These are phyloP conservation scores for Chloroclystis v-ata DNA, from an alignment of 2,888 invertebrate species.

Conservation along the genomic window DNA sequence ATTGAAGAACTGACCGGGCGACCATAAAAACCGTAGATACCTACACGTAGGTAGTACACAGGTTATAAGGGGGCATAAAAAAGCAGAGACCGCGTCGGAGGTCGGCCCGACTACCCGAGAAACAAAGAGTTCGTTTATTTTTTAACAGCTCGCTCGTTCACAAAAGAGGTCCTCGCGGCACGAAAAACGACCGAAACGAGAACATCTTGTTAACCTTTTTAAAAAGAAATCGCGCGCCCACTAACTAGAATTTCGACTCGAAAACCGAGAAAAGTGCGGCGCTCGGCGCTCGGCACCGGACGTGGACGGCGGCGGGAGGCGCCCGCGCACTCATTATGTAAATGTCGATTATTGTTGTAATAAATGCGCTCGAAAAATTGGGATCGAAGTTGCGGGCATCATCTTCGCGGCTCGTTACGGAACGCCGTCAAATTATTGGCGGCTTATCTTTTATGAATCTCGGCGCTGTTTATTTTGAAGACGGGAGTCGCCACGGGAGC, in stretches of 20 bases:
- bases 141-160: conserved; percentile 77
- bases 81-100: conserved; percentile 76
- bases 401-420: conserved; percentile 50
- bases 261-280: conserved; percentile 72
- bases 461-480: conserved; percentile 36
- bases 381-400: conserved; percentile 43
- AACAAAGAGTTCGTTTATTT: conserved; percentile 78
- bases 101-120: conserved; percentile 77
- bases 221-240: conserved; percentile 73
- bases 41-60: conserved; percentile 78
- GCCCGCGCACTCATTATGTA: conserved; percentile 73
- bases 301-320: conserved; percentile 51
- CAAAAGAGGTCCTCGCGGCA: conserved; percentile 73
- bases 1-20: conserved; percentile 76
- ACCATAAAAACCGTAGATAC: conserved; percentile 76
- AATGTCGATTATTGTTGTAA: conserved; percentile 60
- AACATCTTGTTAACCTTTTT: conserved; percentile 76
- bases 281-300: conserved; percentile 50
- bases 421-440: conserved; percentile 53
- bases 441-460: conserved; percentile 43
- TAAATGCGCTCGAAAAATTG: conserved; percentile 51
- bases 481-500: conserved; percentile 28
- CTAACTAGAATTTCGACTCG: conserved; percentile 77
- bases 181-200: conserved; percentile 75
- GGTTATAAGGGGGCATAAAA: conserved; percentile 77